Percentiles rank a stretch among this genome's conserved stretches.
Conservation (phyloP, 53 echinoderm and acorn worm species). For the Actinopyga echinites region DNA sequence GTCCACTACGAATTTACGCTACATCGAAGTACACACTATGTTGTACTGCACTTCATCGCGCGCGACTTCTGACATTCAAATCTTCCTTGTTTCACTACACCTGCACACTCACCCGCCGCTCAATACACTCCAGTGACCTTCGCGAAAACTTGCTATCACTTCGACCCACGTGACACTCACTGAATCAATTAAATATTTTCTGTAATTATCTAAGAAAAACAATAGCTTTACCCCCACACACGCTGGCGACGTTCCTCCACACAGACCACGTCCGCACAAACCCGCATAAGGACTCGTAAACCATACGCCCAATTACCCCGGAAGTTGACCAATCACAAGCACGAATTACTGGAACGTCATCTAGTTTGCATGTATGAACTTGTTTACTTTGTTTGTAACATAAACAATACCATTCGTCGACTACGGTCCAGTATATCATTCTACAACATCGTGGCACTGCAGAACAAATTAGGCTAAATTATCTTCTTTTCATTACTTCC, state of each 20-base stretch:
- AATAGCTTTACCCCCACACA: constrained; percentile 53
- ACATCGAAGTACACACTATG: no score
- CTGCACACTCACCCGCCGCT: no score
- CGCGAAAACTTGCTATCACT: neutral
- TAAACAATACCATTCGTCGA: no score
- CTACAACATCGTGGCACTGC: no score
- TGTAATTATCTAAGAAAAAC: constrained; percentile 45
- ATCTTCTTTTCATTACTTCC: no score
- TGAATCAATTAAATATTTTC: constrained; percentile 29
- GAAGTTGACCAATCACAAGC: constrained; percentile 3
- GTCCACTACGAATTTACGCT: no score
- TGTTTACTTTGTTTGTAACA: constrained; percentile 4
- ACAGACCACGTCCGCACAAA: constrained; percentile 30
- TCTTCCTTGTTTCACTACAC: no score
- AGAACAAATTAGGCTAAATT: no score
- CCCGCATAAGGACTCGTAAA: constrained; percentile 42
- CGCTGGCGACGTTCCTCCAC: constrained; percentile 35
- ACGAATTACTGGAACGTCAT: constrained; percentile 22
- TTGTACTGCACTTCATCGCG: no score
- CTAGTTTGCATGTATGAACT: constrained; percentile 16
- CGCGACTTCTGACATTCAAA: no score
- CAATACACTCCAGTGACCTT: no score
- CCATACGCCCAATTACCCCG: constrained; percentile 19
- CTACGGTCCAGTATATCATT: no score
- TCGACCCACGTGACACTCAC: constrained; percentile 18